Base-by-base conservation (phyloP, 2,888 invertebrate species). In the Agapostemon virescens region DNA sequence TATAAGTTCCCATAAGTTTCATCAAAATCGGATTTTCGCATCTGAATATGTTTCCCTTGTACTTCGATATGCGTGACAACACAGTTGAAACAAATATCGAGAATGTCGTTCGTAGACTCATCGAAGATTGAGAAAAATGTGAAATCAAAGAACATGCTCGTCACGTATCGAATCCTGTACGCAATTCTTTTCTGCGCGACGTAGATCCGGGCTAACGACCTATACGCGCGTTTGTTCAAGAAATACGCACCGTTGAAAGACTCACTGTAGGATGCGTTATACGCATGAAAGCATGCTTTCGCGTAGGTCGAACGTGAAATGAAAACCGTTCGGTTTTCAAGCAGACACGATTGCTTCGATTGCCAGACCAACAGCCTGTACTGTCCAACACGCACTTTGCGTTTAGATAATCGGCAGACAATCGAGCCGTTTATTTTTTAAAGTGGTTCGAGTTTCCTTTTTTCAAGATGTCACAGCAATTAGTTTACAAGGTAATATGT, bases 191-290 rank as follows among this genome's bases (percentile, higher is more conserved):
- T 64, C 64, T 45, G 11, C 23, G 49, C 70, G 33, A 63, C 64
- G 55, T 55, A 71, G 70, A 72, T 78, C 69, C 74, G 71, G 77
- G 82, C 71, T 69, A 78, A 82, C 61, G 82, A 82, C 82, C 78
- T 26, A 64, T 30, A 64, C 49, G 6, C 26, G n/a, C 30, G 36
- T 69, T 69, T 38, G 58, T 33, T 58, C 42, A 9, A 63, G 55
- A 61, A 82, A 52, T 71, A 78, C 77, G 45, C 82, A 74, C 72
- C 20, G 11, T 61, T 64, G 6, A 15, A 4, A 55, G 33, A 36
- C 13, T 71, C 49, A 52, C 72, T 55, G 38, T 40, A 64, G 23
- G 42, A 64, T 76, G 73, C 67, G 61, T 70, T 79, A 80, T 71
- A 55, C 69, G 67, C 69, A 58, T 64, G 45, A 45, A 73, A 33